Evolutionary conservation across 2,888 invertebrate species (phyloP).

Genomic region (Seira sanloemensis): DNA sequence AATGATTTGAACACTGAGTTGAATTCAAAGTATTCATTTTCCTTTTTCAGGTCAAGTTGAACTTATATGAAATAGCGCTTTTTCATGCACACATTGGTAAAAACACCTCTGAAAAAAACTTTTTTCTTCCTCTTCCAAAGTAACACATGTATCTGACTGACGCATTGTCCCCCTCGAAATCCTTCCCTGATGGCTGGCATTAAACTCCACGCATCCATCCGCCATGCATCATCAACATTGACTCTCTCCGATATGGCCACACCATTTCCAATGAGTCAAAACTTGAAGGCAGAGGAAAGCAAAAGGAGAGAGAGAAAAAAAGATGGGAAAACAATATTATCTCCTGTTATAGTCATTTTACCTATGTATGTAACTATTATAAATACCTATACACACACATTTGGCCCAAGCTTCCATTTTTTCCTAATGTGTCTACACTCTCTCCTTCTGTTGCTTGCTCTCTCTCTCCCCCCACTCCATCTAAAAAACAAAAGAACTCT

Average conservation of each 20-base stretch:
- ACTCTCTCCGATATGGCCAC: background rate
- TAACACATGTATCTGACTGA: conserved; percentile 55
- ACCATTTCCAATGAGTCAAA: conserved; percentile 1
- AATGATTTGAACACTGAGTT: too few species aligned
- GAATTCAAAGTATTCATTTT: too few species aligned
- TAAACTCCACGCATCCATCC: conserved; percentile 32
- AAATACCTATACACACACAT: conserved; percentile 27
- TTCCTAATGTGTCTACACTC: conserved; percentile 20
- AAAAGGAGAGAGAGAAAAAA: conserved; percentile 10
- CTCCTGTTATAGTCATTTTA: background rate
- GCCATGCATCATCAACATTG: background rate
- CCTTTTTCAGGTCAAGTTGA: too few species aligned
- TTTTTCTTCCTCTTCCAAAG: too few species aligned
- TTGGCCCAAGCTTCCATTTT: conserved; percentile 38
- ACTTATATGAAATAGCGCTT: too few species aligned
- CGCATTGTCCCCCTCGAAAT: conserved; percentile 43
- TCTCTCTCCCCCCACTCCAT: conserved; percentile 35
- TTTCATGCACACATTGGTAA: too few species aligned
- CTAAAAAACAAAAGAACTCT: conserved; percentile 66
- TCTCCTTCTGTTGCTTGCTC: conserved; percentile 46
- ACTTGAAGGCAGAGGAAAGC: background rate
- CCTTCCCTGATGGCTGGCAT: conserved; percentile 55
- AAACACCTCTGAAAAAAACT: too few species aligned
- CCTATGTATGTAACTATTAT: too few species aligned
- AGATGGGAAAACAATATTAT: background rate